Percentiles rank a stretch among this genome's conserved stretches.
These are phyloP conservation scores for Drosophila baimaii DNA, from an alignment of 1,140 invertebrate genomes.

Conservation along the genomic window DNA sequence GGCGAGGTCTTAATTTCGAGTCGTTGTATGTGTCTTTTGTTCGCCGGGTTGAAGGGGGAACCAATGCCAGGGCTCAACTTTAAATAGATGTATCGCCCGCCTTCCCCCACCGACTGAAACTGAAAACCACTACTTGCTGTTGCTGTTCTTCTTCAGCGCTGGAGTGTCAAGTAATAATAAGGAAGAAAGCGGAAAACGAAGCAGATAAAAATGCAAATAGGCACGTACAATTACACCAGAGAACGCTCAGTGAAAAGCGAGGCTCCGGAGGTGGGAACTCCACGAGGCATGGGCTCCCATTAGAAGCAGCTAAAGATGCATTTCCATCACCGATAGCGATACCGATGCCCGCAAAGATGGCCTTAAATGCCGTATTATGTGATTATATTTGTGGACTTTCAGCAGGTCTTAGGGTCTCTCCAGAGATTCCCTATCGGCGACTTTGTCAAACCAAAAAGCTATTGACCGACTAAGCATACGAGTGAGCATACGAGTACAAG, in stretches of 20 bases:
- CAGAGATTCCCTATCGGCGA: constrained; percentile 23
- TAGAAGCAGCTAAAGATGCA: constrained; percentile 27
- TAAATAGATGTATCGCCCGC: constrained; percentile 34
- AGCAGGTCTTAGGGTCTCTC: constrained; percentile 9
- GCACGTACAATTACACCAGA: constrained; percentile 61
- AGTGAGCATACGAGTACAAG: constrained; percentile 4
- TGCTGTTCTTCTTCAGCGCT: constrained; percentile 14
- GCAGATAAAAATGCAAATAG: constrained; percentile 77
- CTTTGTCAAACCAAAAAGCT: constrained; percentile 54
- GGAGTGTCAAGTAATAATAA: constrained; percentile 52
- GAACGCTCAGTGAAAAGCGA: neutral
- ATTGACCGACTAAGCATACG: constrained; percentile 68
- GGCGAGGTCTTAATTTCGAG: constrained; percentile 36
- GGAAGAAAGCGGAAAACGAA: constrained; percentile 74
- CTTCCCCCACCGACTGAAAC: constrained; percentile 24
- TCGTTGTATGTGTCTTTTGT: constrained; percentile 12
- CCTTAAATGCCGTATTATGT: constrained; percentile 23
- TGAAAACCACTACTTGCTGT: constrained; percentile 36
- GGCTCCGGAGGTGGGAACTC: constrained; percentile 44
- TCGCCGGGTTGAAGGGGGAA: neutral
- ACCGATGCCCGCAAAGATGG: constrained; percentile 23
- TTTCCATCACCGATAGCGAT: constrained; percentile 17
- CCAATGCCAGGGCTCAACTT: constrained; percentile 18
- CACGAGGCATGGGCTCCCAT: constrained; percentile 45
- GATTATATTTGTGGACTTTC: constrained; percentile 39